Evolutionary conservation across 2,797 vertebrate species (phyloP), one percentile per base, ranked within the genome.

Genomic region (Chanos chanos): DNA sequence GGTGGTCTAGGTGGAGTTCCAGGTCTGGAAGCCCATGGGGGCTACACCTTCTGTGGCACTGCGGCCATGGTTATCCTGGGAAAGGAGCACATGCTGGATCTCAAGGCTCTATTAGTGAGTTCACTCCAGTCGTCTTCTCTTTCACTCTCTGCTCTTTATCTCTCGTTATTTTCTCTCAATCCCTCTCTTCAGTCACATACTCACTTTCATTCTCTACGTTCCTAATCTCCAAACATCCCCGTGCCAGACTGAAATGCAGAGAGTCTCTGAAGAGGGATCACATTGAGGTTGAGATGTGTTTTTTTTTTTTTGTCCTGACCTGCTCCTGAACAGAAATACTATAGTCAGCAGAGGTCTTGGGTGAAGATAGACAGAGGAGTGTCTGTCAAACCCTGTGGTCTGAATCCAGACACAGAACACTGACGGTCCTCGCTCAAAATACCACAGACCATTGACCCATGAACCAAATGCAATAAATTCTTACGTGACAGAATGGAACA

Each of bases 21-120:
- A 0, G 96, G 96, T 19, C 82, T 98, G 88, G 96, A 99, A 77
- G 95, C 95, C 0, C 96, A 99, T 0, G 96, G 96, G 0, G 96
- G 96, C 3, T 99, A 98, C 79, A 96, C 94, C 0, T 99, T 99
- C 89, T 99, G 96, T 0, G 96, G 96, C 16, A 75, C 92, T 3
- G 95, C 96, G 0, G 93, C 96, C 0, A 82, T 99, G 71, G 93
- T 97, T 70, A 98, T 98, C 74, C 87, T 98, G 66, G 91, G 94
- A 44, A 92, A 92, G 67, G 95, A 97, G 5, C 83, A 92, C 5
- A 91, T 90, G 81, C 86, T 99, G 84, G 92, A 98, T 78, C 88
- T 98, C 52, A 95, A 90, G 79, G 89, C 90, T 44, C 74, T 99
- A 77, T 76, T 99, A 83, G 96, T 98, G 77, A 91, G 93, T 67